Conservation (phyloP, 2,113 vertebrate genomes). For the Cygnus buccinator region DNA sequence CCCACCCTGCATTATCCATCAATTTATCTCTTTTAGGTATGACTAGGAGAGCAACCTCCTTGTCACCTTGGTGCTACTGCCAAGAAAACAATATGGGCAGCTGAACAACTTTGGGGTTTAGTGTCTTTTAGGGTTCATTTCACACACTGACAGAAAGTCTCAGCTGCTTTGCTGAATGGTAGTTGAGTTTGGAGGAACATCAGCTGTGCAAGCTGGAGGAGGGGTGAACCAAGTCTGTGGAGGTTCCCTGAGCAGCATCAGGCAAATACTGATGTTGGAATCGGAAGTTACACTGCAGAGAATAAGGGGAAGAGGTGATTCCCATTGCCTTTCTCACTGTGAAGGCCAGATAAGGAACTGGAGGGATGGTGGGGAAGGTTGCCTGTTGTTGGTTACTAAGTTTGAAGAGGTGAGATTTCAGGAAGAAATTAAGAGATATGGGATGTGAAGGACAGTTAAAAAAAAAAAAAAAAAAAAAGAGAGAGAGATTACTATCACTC, state of each 20-base stretch:
- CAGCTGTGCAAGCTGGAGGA: fast-evolving
- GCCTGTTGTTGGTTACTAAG: not conserved
- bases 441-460: not conserved
- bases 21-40: not conserved
- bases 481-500: not conserved
- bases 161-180: not conserved
- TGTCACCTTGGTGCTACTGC: not conserved
- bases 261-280: not conserved
- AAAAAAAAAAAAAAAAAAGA: not conserved
- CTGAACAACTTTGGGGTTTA: not conserved
- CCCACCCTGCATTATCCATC: not conserved
- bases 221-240: fast-evolving
- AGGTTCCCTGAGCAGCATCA: not conserved
- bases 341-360: not conserved
- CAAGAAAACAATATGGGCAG: not conserved
- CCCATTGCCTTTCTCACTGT: not conserved
- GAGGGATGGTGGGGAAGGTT: not conserved
- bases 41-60: not conserved
- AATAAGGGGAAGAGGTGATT: not conserved
- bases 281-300: not conserved
- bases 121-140: not conserved
- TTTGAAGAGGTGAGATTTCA: not conserved
- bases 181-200: not conserved
- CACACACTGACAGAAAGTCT: not conserved
- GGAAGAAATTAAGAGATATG: not conserved